Conservation (phyloP, 1,140 invertebrate genomes). For the Drosophila fuyamai region DNA sequence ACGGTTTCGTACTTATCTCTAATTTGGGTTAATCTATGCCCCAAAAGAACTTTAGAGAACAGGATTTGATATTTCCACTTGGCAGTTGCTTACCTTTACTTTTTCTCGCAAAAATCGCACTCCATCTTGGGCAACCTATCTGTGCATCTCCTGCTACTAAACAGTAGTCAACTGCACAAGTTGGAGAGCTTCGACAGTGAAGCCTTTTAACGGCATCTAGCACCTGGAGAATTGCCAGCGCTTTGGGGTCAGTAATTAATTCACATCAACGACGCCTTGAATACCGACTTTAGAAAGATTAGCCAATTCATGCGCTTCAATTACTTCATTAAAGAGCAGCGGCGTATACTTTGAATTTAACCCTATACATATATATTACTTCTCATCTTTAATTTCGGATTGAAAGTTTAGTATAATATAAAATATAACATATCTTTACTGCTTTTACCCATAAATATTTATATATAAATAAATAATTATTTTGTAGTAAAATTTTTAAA, state of each 20-base stretch:
- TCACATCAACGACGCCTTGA: conserved; percentile 58
- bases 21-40: conserved; percentile 55
- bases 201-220: conserved; percentile 69
- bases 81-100: conserved; percentile 8
- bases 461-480: no score
- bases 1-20: conserved; percentile 30
- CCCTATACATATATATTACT: conserved; percentile 9
- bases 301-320: conserved; percentile 82
- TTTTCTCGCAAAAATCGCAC: conserved; percentile 15
- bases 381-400: no score
- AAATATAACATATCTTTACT: no score
- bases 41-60: conserved; percentile 34
- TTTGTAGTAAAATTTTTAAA: no score
- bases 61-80: conserved; percentile 5
- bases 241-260: conserved; percentile 81
- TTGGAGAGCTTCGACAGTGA: conserved; percentile 21
- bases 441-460: no score
- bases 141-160: conserved; percentile 57
- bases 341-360: neutral
- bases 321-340: conserved; percentile 75
- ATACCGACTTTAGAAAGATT: conserved; percentile 55
- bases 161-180: conserved; percentile 51
- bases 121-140: conserved; percentile 47
- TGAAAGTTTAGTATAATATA: no score
- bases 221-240: conserved; percentile 61